These are phyloP conservation scores for Thelaira solivaga DNA, from an alignment of 2,888 invertebrate genomes.

Conservation along the genomic window DNA sequence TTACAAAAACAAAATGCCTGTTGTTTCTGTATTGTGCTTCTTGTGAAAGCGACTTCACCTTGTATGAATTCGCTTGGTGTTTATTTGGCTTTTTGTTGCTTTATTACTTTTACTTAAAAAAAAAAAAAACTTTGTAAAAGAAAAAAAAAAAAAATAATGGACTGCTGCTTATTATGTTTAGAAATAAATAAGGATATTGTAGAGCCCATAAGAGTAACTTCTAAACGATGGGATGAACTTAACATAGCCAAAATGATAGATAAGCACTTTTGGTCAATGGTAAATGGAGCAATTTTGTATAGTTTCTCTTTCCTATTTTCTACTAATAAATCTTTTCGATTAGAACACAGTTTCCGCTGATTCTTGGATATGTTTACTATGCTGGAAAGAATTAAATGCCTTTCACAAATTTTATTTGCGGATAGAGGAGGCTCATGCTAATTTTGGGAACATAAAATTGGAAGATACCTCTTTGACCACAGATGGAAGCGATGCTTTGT, in stretches of 20 bases:
- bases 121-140: too few species aligned
- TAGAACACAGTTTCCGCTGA: not conserved
- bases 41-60: too few species aligned
- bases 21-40: too few species aligned
- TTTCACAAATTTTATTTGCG: slow-evolving; percentile 69
- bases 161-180: slow-evolving; percentile 45
- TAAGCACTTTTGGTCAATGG: slow-evolving; percentile 53
- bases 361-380: slow-evolving; percentile 66
- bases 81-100: too few species aligned
- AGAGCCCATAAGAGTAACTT: not conserved
- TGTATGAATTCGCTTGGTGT: too few species aligned
- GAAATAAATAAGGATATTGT: slow-evolving; percentile 21
- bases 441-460: slow-evolving; percentile 62
- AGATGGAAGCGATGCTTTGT: slow-evolving; percentile 24
- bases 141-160: slow-evolving; percentile 35
- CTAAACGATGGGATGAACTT: slow-evolving; percentile 28
- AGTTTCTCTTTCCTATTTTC: too few species aligned
- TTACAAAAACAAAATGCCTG: too few species aligned
- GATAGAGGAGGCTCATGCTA: slow-evolving; percentile 66
- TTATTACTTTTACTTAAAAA: too few species aligned
- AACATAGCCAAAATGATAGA: slow-evolving; percentile 26
- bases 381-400: slow-evolving; percentile 67
- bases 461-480: slow-evolving; percentile 13
- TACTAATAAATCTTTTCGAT: not conserved
- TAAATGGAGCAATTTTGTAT: too few species aligned